Evolutionary conservation across 2,113 vertebrate genomes (phyloP).

Genomic region (Sminthopsis crassicaudata): DNA sequence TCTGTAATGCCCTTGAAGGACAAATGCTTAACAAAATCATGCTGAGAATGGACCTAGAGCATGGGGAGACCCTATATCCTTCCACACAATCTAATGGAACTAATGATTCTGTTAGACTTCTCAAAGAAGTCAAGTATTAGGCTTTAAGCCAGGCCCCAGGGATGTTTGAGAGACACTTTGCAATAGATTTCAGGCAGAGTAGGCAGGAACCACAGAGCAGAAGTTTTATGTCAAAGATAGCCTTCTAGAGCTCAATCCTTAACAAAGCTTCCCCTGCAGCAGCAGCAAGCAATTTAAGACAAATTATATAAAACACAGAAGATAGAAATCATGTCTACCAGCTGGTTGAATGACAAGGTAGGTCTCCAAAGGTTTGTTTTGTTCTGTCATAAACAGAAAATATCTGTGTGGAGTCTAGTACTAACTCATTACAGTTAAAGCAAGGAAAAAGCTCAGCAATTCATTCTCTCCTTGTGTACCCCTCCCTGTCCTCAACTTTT

Average conservation of each 20-base stretch:
- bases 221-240: background rate
- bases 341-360: background rate
- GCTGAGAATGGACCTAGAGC: constrained; percentile 10
- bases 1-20: background rate
- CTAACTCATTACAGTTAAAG: background rate
- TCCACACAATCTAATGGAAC: background rate
- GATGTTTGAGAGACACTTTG: background rate
- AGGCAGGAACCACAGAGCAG: background rate
- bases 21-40: constrained; percentile 8
- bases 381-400: background rate
- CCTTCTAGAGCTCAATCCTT: background rate
- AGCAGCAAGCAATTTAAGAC: background rate
- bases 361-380: background rate
- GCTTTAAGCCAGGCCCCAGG: background rate
- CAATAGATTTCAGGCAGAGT: background rate
- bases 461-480: background rate
- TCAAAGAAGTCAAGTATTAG: background rate
- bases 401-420: background rate
- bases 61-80: background rate
- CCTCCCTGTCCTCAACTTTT: background rate
- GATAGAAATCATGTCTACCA: accelerated
- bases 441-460: background rate
- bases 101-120: background rate
- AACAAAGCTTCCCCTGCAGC: background rate
- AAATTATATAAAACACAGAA: background rate